These are phyloP conservation scores for Takifugu rubripes DNA, from an alignment of 2,797 vertebrate species.

Conservation along the genomic window DNA sequence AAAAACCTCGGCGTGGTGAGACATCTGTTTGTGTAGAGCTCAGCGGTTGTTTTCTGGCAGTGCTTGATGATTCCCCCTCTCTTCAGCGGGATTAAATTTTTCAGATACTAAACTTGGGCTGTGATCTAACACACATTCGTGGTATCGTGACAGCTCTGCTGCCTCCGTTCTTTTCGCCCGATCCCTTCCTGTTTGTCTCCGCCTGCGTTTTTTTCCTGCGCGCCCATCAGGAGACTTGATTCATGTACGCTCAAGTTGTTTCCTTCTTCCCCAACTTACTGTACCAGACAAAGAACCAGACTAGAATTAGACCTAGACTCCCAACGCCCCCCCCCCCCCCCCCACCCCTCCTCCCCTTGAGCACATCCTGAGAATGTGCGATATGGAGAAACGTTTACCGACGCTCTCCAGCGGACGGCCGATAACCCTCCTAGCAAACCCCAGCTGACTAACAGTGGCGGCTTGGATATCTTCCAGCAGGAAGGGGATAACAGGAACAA, in stretches of 20 bases:
- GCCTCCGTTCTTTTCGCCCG: slow-evolving; percentile 16
- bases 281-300: slow-evolving; percentile 14
- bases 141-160: slow-evolving; percentile 17
- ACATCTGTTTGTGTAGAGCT: slow-evolving; percentile 42
- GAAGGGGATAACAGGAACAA: slow-evolving; percentile 61
- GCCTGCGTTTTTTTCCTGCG: slow-evolving; percentile 17
- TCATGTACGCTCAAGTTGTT: slow-evolving; percentile 38
- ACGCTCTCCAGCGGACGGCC: slow-evolving; percentile 43
- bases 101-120: slow-evolving; percentile 34
- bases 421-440: slow-evolving; percentile 49
- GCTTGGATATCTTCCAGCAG: slow-evolving; percentile 55
- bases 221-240: slow-evolving; percentile 59
- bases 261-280: slow-evolving; percentile 21
- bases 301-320: no score
- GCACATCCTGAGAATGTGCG: slow-evolving; percentile 40
- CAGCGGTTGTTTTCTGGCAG: slow-evolving; percentile 33
- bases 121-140: slow-evolving; percentile 11
- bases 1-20: slow-evolving; percentile 29
- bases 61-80: slow-evolving; percentile 33
- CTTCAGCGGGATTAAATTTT: slow-evolving; percentile 21
- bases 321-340: neutral
- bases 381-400: slow-evolving; percentile 34
- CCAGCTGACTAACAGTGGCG: slow-evolving; percentile 35
- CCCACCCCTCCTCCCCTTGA: neutral
- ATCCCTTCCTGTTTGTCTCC: slow-evolving; percentile 40